Conservation (phyloP, 2,888 invertebrate genomes). For the Panzeria rudis region DNA sequence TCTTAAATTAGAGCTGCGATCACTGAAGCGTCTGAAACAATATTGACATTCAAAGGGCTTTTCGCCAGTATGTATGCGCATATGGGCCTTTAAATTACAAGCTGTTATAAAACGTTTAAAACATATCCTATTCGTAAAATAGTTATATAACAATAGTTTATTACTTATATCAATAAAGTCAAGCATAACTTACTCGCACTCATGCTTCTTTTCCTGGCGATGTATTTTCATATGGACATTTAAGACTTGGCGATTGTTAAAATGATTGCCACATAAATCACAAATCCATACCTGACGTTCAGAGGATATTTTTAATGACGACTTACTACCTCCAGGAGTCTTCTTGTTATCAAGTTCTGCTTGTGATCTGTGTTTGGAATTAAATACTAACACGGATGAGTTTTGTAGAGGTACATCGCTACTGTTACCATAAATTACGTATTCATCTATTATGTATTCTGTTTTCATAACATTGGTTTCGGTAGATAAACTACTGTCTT, state of each 20-base stretch:
- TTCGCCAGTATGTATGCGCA: conserved; percentile 80
- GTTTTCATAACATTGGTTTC: conserved; percentile 7
- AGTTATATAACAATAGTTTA: not conserved
- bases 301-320: not conserved
- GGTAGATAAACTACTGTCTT: conserved; percentile 26
- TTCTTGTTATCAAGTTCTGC: not conserved
- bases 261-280: conserved; percentile 76
- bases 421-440: conserved; percentile 29
- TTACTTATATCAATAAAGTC: not conserved
- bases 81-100: conserved; percentile 79
- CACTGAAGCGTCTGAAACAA: conserved; percentile 80
- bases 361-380: conserved; percentile 6
- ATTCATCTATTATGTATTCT: conserved; percentile 60
- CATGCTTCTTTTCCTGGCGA: conserved; percentile 74
- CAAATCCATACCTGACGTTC: conserved; percentile 62
- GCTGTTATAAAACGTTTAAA: conserved; percentile 77
- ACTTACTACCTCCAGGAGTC: not conserved
- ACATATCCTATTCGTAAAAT: conserved; percentile 74
- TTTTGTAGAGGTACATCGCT: conserved; percentile 15
- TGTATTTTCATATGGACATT: conserved; percentile 77
- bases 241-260: conserved; percentile 70
- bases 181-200: conserved; percentile 74
- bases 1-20: conserved; percentile 82
- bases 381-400: not conserved
- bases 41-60: conserved; percentile 78